Conservation (phyloP, 1,140 invertebrate species). For the Nixonia krombeini region DNA sequence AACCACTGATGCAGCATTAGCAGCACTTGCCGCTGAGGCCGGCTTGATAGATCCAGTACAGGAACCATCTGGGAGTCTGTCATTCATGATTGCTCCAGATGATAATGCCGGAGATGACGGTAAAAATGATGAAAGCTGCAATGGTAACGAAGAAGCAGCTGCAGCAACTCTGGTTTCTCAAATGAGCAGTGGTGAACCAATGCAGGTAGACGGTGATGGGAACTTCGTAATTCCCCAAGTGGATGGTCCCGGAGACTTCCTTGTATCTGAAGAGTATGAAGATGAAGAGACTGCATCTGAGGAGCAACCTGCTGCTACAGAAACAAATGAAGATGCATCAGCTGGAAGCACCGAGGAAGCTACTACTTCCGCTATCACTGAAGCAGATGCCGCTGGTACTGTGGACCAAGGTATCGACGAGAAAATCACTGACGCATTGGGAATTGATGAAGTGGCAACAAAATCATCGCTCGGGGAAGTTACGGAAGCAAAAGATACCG, state of each 20-base stretch:
- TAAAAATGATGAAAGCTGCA: constrained; percentile 66
- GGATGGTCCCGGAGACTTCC: constrained; percentile 60
- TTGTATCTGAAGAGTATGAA: constrained; percentile 58
- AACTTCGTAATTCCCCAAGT: constrained; percentile 69
- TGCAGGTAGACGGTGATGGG: constrained; percentile 67
- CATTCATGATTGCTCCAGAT: constrained; percentile 65
- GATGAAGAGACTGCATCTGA: constrained; percentile 40
- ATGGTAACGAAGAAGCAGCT: constrained; percentile 61
- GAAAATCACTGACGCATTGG: too few species aligned
- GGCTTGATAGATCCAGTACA: constrained; percentile 76
- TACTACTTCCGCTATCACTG: too few species aligned
- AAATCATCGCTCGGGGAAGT: background rate
- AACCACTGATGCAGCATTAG: constrained; percentile 77
- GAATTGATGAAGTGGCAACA: too few species aligned
- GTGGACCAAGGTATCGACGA: too few species aligned
- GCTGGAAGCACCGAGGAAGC: background rate
- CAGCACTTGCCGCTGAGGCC: constrained; percentile 77
- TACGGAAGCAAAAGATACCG: background rate
- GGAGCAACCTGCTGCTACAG: constrained; percentile 31
- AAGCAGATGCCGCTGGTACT: too few species aligned
- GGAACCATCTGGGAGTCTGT: constrained; percentile 62
- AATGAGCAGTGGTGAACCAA: constrained; percentile 56
- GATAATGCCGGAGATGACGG: constrained; percentile 52
- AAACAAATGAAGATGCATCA: constrained; percentile 10
- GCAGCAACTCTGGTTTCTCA: constrained; percentile 56